Evolutionary conservation across 37 sponge, comb jelly and placozoan genomes (phyloP).

Genomic region (Tethya wilhelma): DNA sequence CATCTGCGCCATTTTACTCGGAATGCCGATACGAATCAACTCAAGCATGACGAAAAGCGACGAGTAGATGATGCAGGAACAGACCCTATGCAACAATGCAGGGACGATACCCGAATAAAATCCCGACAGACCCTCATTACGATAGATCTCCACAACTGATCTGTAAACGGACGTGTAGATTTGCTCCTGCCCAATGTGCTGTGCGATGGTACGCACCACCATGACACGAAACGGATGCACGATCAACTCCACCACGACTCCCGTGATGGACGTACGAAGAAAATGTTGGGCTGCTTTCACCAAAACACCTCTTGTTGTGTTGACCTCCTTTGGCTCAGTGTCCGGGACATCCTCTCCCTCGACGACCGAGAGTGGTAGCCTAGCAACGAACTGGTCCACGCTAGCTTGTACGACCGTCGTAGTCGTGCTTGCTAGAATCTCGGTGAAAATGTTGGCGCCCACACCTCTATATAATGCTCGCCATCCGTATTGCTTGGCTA

Average conservation of each 20-base stretch:
- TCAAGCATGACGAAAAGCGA: conserved; percentile 34
- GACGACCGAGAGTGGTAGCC: conserved; percentile 23
- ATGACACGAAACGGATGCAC: conserved; percentile 61
- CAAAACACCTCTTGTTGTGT: conserved; percentile 18
- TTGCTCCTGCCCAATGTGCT: conserved; percentile 61
- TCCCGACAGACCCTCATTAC: conserved; percentile 46
- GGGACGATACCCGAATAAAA: conserved; percentile 63
- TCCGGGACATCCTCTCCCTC: conserved; percentile 49
- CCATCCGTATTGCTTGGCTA: conserved; percentile 51
- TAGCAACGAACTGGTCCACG: neutral
- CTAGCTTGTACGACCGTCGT: neutral
- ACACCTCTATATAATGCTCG: conserved; percentile 57
- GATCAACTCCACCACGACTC: conserved; percentile 1
- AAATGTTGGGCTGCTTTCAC: conserved; percentile 25
- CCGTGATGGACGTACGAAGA: neutral
- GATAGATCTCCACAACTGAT: conserved; percentile 42
- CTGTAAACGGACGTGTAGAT: conserved; percentile 24
- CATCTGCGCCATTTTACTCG: conserved; percentile 14
- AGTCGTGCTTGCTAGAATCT: neutral
- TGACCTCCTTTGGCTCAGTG: conserved; percentile 33
- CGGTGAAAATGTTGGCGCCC: neutral
- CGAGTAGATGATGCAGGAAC: conserved; percentile 4
- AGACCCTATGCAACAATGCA: conserved; percentile 26
- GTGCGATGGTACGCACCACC: conserved; percentile 42
- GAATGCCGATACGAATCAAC: neutral